Evolutionary conservation across 2,888 invertebrate species (phyloP), one percentile per base, ranked within the genome.

Genomic region (Orthosia gothica): DNA sequence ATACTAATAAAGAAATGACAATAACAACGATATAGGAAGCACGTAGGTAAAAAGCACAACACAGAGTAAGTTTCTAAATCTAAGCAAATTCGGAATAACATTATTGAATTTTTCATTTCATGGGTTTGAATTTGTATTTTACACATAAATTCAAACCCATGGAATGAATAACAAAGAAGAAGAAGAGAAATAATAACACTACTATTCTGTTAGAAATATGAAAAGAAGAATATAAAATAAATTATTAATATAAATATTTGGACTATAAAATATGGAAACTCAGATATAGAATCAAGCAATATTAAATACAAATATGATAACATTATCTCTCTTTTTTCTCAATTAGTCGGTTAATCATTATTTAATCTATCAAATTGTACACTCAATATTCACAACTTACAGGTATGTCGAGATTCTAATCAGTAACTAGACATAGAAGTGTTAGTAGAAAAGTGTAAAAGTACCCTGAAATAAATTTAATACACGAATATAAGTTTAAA

Each of bases 41-140:
- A 93, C 95, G 83, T 81, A 91, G 91, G 91, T 84, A 91, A 92
- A 81, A 94, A 95, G 95, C 95, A 96, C 95, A 95, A 95, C 95
- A 93, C 95, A 91, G 94, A 95, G 95, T 92, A 83, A 70, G 32
- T 64, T 62, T 63, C 79, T 88, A 89, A 57, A 49, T 26, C 82
- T 84, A 86, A 32, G 15, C 55, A 52, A 76, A 76, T 72, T 70
- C 58, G 45, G 69, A 16, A 66, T 45, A 76, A 55, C 11, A 62
- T 52, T 40, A 32, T 32, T 32, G 5, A 7, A 32, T 32, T 32
- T 1, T 9, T 40, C 9, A 40, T 40, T 40, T 4, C 40, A 7
- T 40, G 40, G 9, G 9, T 40, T 40, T 40, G 9, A 40, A 40
- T 40, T 40, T 9, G 9, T 40, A 40, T 40, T 32, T 9, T 61